Evolutionary conservation across 2,888 invertebrate genomes (phyloP), one percentile per base, ranked within the genome.

Genomic region (Argynnis bischoffii): DNA sequence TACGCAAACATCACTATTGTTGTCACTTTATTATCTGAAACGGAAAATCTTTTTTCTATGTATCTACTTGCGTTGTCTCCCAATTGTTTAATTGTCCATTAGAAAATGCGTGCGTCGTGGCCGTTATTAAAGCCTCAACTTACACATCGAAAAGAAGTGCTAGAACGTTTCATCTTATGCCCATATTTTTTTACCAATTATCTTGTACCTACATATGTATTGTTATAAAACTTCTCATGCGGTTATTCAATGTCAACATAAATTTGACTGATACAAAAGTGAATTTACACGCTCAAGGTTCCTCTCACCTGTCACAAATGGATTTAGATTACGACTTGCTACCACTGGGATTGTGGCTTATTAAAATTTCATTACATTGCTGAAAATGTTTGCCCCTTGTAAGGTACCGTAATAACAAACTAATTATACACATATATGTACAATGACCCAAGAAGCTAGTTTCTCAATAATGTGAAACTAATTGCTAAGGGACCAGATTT

Each of bases 1-100:
- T 92, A 83, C 91, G 90, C 87, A 91, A 92, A 83, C 82, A 74
- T 73, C 77, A 71, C 89, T 78, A 92, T 92, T 92, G 92, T 92
- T 91, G 90, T 90, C 91, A 89, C 90, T 89, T 87, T 84, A 91
- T 90, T 92, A 91, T 92, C 92, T 92, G 88, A 90, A 88, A 91
- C 90, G 91, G 92, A 90, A 92, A 92, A 92, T 92, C 92, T 92
- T 91, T 91, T 89, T 92, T 91, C 88, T 87, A 80, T 79, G 76
- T 84, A 81, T 80, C 81, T 82, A 83, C 85, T 82, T 81, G 78
- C 85, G 86, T 83, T 76, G 86, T 88, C 82, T 86, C 86, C 83
- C 88, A 83, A 92, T 92, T 92, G 90, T 92, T 88, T 90, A 90
- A 90, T 90, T 90, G 85, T 87, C 85, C 85, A 80, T 85, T 83